These are phyloP conservation scores for Strigops habroptila DNA, from an alignment of 2,113 vertebrate genomes.

Conservation along the genomic window DNA sequence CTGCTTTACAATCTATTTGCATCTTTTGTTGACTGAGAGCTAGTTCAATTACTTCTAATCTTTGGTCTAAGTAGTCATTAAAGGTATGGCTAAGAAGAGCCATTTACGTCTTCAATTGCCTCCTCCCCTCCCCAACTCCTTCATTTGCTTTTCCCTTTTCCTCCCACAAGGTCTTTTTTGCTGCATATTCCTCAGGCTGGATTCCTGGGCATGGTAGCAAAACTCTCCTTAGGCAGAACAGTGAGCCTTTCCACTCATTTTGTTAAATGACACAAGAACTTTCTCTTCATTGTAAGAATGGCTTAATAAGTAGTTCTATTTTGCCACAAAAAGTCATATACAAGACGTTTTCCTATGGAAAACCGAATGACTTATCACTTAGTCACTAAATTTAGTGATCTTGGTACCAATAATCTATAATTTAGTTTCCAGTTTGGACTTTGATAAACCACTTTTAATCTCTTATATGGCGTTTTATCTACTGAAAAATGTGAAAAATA, in stretches of 20 bases:
- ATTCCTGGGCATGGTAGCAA: background rate
- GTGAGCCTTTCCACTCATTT: background rate
- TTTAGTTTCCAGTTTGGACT: background rate
- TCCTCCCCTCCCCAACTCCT: background rate
- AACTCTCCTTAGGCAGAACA: background rate
- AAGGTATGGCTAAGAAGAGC: background rate
- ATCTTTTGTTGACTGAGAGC: constrained; percentile 44
- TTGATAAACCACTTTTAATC: background rate
- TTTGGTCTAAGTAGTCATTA: constrained; percentile 29
- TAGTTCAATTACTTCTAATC: constrained; percentile 36
- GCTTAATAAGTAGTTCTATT: background rate
- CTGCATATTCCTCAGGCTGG: background rate
- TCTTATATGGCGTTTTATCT: background rate
- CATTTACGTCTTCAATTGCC: background rate
- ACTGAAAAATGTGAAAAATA: background rate
- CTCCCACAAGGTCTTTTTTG: background rate
- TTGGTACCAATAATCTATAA: background rate
- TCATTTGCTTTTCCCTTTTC: background rate
- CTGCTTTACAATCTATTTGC: constrained; percentile 27
- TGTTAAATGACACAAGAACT: background rate
- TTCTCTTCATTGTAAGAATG: background rate
- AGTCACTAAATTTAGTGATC: background rate
- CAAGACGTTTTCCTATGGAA: background rate
- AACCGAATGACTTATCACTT: background rate
- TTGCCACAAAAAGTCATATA: background rate